Base-by-base conservation (phyloP, 2,113 vertebrate genomes). In the Cheirogaleus medius region DNA sequence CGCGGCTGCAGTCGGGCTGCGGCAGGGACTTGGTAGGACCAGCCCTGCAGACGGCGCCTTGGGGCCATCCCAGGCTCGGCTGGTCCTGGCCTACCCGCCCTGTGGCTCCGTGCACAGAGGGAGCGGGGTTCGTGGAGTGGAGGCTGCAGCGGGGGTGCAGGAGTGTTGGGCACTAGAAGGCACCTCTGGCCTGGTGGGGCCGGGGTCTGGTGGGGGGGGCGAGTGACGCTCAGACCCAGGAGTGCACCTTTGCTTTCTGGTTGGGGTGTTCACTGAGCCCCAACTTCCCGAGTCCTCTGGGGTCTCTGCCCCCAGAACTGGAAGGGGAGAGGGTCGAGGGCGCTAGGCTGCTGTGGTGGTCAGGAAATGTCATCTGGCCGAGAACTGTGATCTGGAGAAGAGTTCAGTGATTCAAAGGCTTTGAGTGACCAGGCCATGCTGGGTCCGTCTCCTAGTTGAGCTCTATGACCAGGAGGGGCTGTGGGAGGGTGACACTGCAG, bases 201-300 rank as follows among this genome's bases (percentile, higher is more conserved):
- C 13, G 0, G 6, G 39, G 60, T 2, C 14, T n/a, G 39, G 12
- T 3, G 4, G n/a, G 29, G n/a, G 29, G n/a, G 32, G 8, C 63
- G 7, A 37, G 83, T 14, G 5, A 6, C 39, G 17, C 25, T 60
- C 68, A 52, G 47, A 25, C 3, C 0, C 27, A 14, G 6, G 34
- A 47, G 13, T 27, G 15, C 29, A 32, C 42, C 2, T 34, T 78
- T 10, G 1, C 32, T 27, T 2, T 49, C 3, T 17, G 25, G 11
- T 71, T 11, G 3, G 58, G 71, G 78, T 27, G 6, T 49, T 71
- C 8, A 1, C 1, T 42, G 83, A 69, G 23, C 25, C 60, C 21
- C 14, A 0, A 0, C 12, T 60, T 18, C 66, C 56, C 54, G 18
- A 20, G 21, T 29, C 42, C 89, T 3, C 5, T 71, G 42, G 21